Evolutionary conservation across 2,797 vertebrate genomes (phyloP).

Genomic region (Psittacula echo): DNA sequence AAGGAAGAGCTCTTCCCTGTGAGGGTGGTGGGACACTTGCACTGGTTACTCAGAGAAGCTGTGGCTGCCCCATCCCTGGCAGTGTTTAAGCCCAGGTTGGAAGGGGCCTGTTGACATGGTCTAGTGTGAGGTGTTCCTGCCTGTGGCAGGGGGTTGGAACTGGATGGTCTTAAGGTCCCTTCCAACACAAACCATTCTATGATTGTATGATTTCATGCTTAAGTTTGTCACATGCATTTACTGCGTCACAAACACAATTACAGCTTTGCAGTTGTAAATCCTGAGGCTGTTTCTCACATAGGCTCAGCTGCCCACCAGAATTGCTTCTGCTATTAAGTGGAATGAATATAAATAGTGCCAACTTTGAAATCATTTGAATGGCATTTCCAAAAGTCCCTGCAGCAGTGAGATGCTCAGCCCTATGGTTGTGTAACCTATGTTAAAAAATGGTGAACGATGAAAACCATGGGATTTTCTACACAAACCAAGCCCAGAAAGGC

Average conservation of each 20-base stretch:
- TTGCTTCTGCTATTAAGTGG: background rate
- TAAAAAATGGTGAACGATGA: background rate
- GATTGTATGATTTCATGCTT: background rate
- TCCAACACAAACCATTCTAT: background rate
- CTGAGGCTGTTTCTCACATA: rapidly evolving
- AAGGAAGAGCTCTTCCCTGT: background rate
- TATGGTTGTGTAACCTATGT: background rate
- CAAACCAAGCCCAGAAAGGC: background rate
- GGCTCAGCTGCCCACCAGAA: background rate
- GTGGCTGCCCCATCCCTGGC: background rate
- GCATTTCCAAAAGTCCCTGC: background rate
- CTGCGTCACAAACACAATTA: background rate
- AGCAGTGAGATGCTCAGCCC: background rate
- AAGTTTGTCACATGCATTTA: rapidly evolving
- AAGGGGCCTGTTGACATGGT: background rate
- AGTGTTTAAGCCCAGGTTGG: background rate
- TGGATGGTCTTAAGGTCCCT: background rate
- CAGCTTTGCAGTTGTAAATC: background rate
- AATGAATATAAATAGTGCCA: background rate
- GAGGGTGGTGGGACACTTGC: too few relatives aligned
- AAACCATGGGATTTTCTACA: background rate
- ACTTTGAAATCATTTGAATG: rapidly evolving
- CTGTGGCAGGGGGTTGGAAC: background rate
- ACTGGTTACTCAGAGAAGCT: background rate
- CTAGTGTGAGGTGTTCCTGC: background rate